Evolutionary conservation across 2,888 invertebrate species (phyloP), one percentile per base, ranked within the genome.

Genomic region (Coenonympha glycerion): DNA sequence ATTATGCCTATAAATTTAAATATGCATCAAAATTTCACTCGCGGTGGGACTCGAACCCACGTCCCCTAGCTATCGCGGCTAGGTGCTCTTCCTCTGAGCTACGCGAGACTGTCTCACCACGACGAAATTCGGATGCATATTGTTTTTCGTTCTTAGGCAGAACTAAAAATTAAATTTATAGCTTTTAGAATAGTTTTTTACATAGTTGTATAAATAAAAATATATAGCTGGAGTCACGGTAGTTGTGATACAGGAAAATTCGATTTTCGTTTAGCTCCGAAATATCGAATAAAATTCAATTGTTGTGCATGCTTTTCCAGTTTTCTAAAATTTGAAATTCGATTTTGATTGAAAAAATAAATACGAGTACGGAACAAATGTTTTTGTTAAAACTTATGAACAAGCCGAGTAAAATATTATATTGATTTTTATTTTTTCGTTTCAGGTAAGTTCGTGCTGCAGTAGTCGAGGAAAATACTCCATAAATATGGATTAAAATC

Each of bases 401-500:
- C 24, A 3, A 26, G 26, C 8, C n/a, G 6, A n/a, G n/a, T n/a
- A 26, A 8, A 26, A 9, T 8, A 6, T 6, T 8, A 6, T 6
- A 6, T 6, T 1, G 6, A 21, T 2, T 5, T 21, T 22, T 39
- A n/a, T n/a, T 39, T 24, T 13, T 15, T 39, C 0, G 22, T 39
- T 39, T 22, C 39, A 39, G 39, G 39, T 39, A 39, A 39, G 39
- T 15, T 9, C n/a, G 6, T 9, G 3, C 1, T 13, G 13, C 1
- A 21, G 37, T 3, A 6, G 8, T 2, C 9, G 22, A 24, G 15
- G 39, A 39, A 22, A 37, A 13, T 24, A 39, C 9, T 24, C 9
- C 39, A 15, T 39, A 36, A 39, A 22, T 39, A 39, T 39, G 39
- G 24, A 39, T 9, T 24, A 39, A n/a, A 15, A 39, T 15, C 15